Evolutionary conservation across 2,113 vertebrate genomes (phyloP).

Genomic region (Puntigrus tetrazona): DNA sequence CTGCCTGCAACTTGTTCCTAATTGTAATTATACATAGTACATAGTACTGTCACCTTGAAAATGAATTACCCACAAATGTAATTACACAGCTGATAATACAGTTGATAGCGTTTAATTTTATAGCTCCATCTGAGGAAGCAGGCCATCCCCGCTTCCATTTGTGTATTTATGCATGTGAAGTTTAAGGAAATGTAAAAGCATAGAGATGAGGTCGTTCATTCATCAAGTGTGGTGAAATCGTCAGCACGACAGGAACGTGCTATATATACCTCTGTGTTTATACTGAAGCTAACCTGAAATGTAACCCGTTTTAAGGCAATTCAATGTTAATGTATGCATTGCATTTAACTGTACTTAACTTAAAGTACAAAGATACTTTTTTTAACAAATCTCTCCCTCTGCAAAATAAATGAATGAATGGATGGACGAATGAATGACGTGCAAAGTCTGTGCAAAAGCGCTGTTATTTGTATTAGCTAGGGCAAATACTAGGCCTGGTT

Average conservation of each 20-base stretch:
- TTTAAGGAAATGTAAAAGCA: background rate
- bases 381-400: too few relatives aligned
- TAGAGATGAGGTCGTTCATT: background rate
- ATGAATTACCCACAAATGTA: conserved; percentile 47
- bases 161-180: background rate
- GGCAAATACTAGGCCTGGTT: background rate
- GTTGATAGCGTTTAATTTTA: conserved; percentile 44
- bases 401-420: too few relatives aligned
- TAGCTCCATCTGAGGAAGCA: conserved; percentile 12
- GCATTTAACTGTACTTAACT: background rate
- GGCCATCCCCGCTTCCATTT: background rate
- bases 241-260: background rate
- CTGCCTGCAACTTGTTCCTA: background rate
- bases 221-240: background rate
- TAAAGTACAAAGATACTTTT: background rate
- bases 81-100: conserved; percentile 48
- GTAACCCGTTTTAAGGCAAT: background rate
- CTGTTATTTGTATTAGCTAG: background rate
- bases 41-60: conserved; percentile 40
- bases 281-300: background rate
- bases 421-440: too few relatives aligned
- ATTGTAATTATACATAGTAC: conserved; percentile 53
- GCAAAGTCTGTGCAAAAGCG: too few relatives aligned
- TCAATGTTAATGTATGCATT: background rate
- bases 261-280: background rate